Percentiles rank a stretch among this genome's conserved stretches.
phyloP scores from a whole-genome alignment of 2,113 vertebrate species.

The Lipotes vexillifer region DNA sequence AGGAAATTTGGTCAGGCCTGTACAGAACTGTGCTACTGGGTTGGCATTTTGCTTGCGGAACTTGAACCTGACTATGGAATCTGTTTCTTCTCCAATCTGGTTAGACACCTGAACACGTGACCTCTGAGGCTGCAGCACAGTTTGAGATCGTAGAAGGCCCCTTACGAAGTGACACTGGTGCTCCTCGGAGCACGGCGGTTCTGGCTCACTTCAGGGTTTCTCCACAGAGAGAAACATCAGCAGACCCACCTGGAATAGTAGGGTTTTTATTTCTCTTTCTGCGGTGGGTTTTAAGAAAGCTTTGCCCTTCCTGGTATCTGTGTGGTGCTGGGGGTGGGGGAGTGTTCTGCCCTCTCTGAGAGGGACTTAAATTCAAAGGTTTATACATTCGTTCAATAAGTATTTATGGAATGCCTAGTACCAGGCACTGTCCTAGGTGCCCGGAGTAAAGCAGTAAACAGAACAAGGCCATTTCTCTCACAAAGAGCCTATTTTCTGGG shows the following conservation, averaged over 20 bases:
- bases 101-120: background rate
- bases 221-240: background rate
- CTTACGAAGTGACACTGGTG: background rate
- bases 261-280: background rate
- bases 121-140: background rate
- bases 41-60: background rate
- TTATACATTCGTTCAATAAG: background rate
- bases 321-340: background rate
- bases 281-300: background rate
- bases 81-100: background rate
- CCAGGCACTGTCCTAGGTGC: too few relatives aligned
- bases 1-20: background rate
- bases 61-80: background rate
- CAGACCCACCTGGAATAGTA: background rate
- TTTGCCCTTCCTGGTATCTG: background rate
- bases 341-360: background rate
- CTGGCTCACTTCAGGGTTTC: background rate
- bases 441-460: background rate
- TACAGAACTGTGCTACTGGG: background rate
- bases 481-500: background rate
- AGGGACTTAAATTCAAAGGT: background rate
- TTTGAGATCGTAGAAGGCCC: background rate
- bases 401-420: background rate
- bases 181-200: rapidly evolving
- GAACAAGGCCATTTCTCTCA: background rate